Evolutionary conservation across 2,113 vertebrate genomes (phyloP).

Genomic region (Mirounga angustirostris): DNA sequence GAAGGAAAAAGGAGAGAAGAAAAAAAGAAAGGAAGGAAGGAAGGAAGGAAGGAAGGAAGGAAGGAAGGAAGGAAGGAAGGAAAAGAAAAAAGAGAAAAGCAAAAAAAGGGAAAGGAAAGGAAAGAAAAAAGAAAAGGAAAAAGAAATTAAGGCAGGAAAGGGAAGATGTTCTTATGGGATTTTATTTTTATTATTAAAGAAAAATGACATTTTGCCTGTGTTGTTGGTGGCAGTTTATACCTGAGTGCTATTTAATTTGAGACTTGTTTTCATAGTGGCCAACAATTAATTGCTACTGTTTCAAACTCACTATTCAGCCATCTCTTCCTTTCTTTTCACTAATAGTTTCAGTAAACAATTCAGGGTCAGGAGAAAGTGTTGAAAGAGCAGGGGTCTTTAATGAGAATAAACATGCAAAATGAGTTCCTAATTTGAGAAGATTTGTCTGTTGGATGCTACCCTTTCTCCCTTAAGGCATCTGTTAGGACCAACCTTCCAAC

Average conservation of each 20-base stretch:
- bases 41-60: accelerated
- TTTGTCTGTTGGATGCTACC: not conserved
- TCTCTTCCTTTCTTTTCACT: constrained; percentile 31
- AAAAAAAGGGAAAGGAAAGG: not conserved
- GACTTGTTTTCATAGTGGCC: not conserved
- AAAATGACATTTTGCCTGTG: constrained; percentile 24
- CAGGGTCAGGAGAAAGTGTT: not conserved
- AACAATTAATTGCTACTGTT: not conserved
- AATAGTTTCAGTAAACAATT: constrained; percentile 45
- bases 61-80: not conserved
- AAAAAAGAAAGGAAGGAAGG: accelerated
- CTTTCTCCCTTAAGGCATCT: not conserved
- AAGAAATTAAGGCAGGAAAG: not conserved
- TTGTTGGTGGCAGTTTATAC: not conserved
- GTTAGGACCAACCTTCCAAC: not conserved
- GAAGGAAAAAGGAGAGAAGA: too few relatives aligned
- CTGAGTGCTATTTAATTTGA: not conserved
- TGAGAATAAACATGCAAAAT: constrained; percentile 19
- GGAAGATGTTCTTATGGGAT: not conserved
- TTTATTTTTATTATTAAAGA: not conserved
- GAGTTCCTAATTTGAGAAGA: not conserved
- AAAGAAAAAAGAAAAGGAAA: not conserved
- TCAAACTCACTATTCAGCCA: constrained; percentile 13
- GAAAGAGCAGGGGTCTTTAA: not conserved
- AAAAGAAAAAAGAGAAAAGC: too few relatives aligned